Percentiles rank a stretch among this genome's conserved stretches.
phyloP scores from a whole-genome alignment of 2,797 vertebrate genomes.

The Eutrigla gurnardus region DNA sequence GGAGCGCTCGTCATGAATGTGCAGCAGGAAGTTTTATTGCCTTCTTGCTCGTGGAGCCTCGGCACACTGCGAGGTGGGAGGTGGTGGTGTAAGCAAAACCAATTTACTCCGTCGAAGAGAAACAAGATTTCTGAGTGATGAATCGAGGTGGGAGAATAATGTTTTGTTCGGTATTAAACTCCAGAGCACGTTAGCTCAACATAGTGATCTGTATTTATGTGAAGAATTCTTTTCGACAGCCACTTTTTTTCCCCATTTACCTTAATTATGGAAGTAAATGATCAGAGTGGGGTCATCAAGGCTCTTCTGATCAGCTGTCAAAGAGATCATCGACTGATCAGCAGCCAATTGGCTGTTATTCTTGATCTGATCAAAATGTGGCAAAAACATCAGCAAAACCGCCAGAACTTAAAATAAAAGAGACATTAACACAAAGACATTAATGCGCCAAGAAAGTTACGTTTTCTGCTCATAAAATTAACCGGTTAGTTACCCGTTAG shows the following conservation, averaged over 20 bases:
- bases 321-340: no score
- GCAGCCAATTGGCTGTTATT: no score
- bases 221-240: no score
- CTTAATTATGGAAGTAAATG: background rate
- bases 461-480: no score
- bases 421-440: no score
- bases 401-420: no score
- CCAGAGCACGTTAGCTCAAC: background rate
- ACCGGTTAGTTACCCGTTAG: no score
- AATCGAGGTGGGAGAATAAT: background rate
- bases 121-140: background rate
- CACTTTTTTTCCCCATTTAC: background rate
- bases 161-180: background rate
- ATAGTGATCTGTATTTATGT: background rate
- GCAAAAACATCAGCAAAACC: no score
- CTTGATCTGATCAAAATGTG: no score
- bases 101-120: background rate
- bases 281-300: background rate
- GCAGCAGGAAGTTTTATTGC: slow-evolving; percentile 24
- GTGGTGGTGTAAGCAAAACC: background rate
- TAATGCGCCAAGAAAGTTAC: no score
- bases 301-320: no score
- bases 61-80: background rate
- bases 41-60: background rate
- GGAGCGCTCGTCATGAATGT: slow-evolving; percentile 35